Conservation (phyloP, 2,797 vertebrate genomes). For the Hippopotamyrus pictus region DNA sequence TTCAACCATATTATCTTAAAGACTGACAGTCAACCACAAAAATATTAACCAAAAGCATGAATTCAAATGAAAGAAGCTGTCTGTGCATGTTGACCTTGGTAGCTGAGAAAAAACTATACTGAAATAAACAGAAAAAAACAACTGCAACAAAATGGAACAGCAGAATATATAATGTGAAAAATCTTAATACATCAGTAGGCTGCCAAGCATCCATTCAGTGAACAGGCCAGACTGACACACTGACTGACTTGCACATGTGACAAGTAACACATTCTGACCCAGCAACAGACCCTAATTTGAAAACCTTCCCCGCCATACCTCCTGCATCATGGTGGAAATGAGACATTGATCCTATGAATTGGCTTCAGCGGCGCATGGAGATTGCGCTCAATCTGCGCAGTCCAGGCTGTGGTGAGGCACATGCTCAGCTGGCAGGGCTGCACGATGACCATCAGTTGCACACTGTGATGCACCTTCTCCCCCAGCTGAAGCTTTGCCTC, state of each 20-base stretch:
- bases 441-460: constrained; percentile 6
- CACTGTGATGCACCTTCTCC: neutral
- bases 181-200: neutral
- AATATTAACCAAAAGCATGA: neutral
- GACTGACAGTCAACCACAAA: neutral
- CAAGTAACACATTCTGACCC: neutral
- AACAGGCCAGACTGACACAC: neutral
- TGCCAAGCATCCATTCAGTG: neutral
- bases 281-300: neutral
- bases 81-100: neutral
- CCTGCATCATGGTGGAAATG: neutral
- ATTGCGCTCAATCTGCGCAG: neutral
- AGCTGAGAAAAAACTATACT: neutral
- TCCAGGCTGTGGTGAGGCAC: neutral
- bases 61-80: neutral
- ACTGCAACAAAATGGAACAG: neutral
- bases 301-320: neutral
- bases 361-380: neutral
- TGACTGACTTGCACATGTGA: neutral
- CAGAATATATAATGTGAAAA: neutral
- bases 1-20: neutral
- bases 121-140: neutral
- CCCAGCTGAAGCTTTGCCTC: neutral
- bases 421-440: neutral
- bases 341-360: neutral